Evolutionary conservation across 2,888 invertebrate species (phyloP).

Genomic region (Molanna angustata): DNA sequence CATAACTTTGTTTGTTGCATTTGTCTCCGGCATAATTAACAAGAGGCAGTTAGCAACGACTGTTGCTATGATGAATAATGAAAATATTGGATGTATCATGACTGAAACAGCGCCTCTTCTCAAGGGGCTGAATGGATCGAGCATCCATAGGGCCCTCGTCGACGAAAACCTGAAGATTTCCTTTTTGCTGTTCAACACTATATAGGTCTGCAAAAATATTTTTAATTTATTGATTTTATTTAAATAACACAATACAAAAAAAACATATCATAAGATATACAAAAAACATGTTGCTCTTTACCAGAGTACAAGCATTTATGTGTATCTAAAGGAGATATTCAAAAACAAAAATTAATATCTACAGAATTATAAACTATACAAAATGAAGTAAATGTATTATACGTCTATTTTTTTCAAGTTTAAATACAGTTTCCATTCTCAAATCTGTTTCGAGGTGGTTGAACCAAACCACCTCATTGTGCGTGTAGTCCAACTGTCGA

Average conservation of each 20-base stretch:
- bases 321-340: neutral
- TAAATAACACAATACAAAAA: too few relatives aligned
- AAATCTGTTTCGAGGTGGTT: too few relatives aligned
- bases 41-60: slow-evolving; percentile 83
- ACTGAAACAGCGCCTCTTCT: slow-evolving; percentile 76
- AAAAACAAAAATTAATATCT: too few relatives aligned
- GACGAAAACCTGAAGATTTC: slow-evolving; percentile 81
- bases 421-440: too few relatives aligned
- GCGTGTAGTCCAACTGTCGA: too few relatives aligned
- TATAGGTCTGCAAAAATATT: slow-evolving; percentile 65
- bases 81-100: slow-evolving; percentile 75
- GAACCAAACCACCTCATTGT: too few relatives aligned
- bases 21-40: slow-evolving; percentile 79
- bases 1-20: too few relatives aligned
- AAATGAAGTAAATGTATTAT: too few relatives aligned
- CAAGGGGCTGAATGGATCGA: slow-evolving; percentile 77
- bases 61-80: slow-evolving; percentile 76
- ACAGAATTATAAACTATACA: too few relatives aligned
- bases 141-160: slow-evolving; percentile 71
- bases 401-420: too few relatives aligned
- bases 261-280: too few relatives aligned
- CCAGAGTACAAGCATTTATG: neutral
- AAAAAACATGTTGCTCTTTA: too few relatives aligned
- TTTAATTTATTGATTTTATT: neutral
- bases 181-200: slow-evolving; percentile 77